Percentiles rank a stretch among this genome's conserved stretches.
phyloP scores from a whole-genome alignment of 2,888 invertebrate species.

The Mongoloraphidia duomilia region DNA sequence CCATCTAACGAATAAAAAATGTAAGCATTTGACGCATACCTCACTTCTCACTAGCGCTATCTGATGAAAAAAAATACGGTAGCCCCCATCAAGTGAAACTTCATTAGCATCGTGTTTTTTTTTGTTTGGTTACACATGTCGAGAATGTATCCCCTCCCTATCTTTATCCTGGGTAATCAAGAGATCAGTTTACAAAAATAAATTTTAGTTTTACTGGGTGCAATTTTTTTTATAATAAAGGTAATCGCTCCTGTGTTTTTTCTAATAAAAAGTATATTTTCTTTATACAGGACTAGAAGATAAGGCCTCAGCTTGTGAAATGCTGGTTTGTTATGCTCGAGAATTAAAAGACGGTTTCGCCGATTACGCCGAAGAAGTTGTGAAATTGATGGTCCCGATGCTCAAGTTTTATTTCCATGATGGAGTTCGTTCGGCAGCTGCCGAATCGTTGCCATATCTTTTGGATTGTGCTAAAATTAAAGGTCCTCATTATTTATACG shows the following conservation, averaged over 20 bases:
- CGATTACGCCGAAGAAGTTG: constrained; percentile 59
- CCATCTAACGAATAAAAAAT: too few species aligned
- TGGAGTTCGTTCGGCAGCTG: constrained; percentile 82
- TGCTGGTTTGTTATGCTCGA: constrained; percentile 89
- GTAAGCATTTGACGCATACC: too few species aligned
- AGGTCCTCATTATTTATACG: constrained; percentile 45
- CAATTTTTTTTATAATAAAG: too few species aligned
- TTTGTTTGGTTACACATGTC: too few species aligned
- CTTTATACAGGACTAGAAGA: constrained; percentile 62
- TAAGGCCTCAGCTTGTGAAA: constrained; percentile 91
- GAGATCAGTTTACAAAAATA: too few species aligned
- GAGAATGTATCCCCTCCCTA: too few species aligned
- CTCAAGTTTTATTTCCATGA: constrained; percentile 90
- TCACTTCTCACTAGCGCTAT: too few species aligned
- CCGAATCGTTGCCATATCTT: constrained; percentile 77
- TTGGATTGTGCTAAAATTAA: constrained; percentile 76
- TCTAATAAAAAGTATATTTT: constrained; percentile 6
- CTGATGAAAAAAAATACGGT: too few species aligned
- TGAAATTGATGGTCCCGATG: constrained; percentile 74
- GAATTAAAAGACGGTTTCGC: constrained; percentile 79
- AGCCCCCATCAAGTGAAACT: too few species aligned
- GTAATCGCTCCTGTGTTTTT: background rate
- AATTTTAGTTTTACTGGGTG: too few species aligned
- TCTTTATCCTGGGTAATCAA: too few species aligned
- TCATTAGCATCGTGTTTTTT: too few species aligned